These are phyloP conservation scores for Erinaceus europaeus DNA, from an alignment of 2,113 vertebrate species.

Conservation along the genomic window DNA sequence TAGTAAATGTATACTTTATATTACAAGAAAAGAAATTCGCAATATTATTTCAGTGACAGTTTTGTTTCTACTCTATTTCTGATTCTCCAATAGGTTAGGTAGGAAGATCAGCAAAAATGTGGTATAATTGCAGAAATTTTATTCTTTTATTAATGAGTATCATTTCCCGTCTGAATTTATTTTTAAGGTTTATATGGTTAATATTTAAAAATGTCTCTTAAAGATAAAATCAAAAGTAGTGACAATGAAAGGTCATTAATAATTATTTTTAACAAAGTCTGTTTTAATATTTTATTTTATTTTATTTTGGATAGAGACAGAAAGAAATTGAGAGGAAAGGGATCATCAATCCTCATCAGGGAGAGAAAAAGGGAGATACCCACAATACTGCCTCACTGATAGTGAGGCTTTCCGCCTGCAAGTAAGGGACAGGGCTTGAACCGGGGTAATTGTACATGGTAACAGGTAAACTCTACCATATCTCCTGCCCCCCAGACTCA, in stretches of 20 bases:
- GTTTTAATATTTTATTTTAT: too few relatives aligned
- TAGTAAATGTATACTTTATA: neutral
- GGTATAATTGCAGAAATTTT: neutral
- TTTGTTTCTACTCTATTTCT: neutral
- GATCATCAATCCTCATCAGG: too few relatives aligned
- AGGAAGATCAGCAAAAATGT: neutral
- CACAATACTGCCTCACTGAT: too few relatives aligned
- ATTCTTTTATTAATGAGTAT: neutral
- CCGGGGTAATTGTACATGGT: too few relatives aligned
- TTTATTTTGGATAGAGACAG: too few relatives aligned
- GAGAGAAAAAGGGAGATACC: too few relatives aligned
- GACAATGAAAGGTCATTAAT: neutral
- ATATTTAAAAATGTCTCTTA: neutral
- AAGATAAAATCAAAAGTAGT: neutral
- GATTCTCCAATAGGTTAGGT: neutral
- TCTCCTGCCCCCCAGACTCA: too few relatives aligned
- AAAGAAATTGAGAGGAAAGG: too few relatives aligned
- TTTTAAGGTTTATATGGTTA: neutral
- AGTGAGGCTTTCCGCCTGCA: too few relatives aligned
- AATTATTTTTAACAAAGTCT: too few relatives aligned
- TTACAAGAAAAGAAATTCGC: neutral
- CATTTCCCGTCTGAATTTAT: neutral
- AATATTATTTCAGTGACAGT: neutral
- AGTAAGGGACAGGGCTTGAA: too few relatives aligned
- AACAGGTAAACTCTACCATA: too few relatives aligned